These are phyloP conservation scores for Platycnemis pennipes DNA, from an alignment of 2,888 invertebrate genomes.

Conservation along the genomic window DNA sequence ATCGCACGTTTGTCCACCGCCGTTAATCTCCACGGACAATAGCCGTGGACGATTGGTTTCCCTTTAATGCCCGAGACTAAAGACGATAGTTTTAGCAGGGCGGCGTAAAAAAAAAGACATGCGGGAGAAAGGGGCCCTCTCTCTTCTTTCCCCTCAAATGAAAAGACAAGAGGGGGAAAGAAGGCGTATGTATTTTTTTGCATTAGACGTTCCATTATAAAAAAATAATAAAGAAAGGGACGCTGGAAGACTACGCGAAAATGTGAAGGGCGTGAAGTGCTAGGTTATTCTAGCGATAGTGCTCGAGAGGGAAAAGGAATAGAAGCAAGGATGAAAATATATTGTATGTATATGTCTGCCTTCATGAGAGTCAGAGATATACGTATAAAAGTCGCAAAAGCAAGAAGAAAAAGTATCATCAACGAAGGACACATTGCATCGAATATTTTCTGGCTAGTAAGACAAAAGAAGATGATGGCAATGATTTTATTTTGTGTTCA, in stretches of 20 bases:
- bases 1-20: not conserved
- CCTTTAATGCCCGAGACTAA: not conserved
- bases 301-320: not conserved
- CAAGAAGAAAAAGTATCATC: not conserved
- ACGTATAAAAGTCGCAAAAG: not conserved
- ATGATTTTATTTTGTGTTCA: no score
- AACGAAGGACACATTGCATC: no score
- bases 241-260: not conserved
- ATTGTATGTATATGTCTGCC: not conserved
- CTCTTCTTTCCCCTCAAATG: slow-evolving; percentile 4
- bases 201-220: slow-evolving; percentile 22
- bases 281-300: not conserved
- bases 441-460: no score
- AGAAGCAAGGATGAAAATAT: no score
- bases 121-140: not conserved
- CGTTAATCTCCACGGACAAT: not conserved
- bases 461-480: no score
- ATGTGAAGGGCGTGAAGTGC: not conserved
- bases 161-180: not conserved
- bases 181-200: not conserved
- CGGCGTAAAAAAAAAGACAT: not conserved
- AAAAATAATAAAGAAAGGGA: not conserved
- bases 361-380: not conserved
- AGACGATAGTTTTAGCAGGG: not conserved
- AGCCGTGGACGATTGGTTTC: not conserved